phyloP scores from a whole-genome alignment of 2,888 invertebrate species.

The Thera britannica region DNA sequence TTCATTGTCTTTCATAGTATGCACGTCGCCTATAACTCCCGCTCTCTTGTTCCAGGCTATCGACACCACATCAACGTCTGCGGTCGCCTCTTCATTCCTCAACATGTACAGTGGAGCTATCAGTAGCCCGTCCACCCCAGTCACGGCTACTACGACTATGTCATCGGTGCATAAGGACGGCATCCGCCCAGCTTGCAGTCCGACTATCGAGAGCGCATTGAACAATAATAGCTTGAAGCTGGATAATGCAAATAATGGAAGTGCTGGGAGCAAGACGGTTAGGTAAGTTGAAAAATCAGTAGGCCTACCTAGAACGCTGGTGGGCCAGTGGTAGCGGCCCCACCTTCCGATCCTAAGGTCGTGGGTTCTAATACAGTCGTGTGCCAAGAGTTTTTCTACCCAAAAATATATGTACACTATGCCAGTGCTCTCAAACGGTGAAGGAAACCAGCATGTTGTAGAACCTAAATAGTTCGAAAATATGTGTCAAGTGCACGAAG shows the following conservation, averaged over 20 bases:
- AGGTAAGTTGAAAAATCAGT: slow-evolving; percentile 11
- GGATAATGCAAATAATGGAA: slow-evolving; percentile 76
- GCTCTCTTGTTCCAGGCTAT: slow-evolving; percentile 72
- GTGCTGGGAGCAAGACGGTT: slow-evolving; percentile 74
- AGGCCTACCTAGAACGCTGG: neutral
- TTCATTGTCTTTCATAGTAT: neutral
- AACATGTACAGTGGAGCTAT: slow-evolving; percentile 80
- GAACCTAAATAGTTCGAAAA: too few relatives aligned
- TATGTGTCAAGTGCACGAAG: too few relatives aligned
- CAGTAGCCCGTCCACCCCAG: slow-evolving; percentile 73
- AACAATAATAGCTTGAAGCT: slow-evolving; percentile 78
- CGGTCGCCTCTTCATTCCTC: slow-evolving; percentile 80
- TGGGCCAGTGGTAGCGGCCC: too few relatives aligned
- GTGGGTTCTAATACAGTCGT: too few relatives aligned
- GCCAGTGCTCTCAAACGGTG: too few relatives aligned
- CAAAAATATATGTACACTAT: too few relatives aligned
- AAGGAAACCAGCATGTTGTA: too few relatives aligned
- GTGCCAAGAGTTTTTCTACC: too few relatives aligned
- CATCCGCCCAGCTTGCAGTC: slow-evolving; percentile 67
- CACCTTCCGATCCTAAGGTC: too few relatives aligned
- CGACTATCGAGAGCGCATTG: slow-evolving; percentile 68
- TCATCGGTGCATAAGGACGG: slow-evolving; percentile 31
- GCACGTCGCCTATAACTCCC: neutral
- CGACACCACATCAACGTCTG: slow-evolving; percentile 86
- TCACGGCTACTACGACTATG: slow-evolving; percentile 55